Percentiles rank a stretch among this genome's conserved stretches.
Evolutionary conservation across 2,888 invertebrate species (phyloP).

Genomic region (Steinernema scapterisci): DNA sequence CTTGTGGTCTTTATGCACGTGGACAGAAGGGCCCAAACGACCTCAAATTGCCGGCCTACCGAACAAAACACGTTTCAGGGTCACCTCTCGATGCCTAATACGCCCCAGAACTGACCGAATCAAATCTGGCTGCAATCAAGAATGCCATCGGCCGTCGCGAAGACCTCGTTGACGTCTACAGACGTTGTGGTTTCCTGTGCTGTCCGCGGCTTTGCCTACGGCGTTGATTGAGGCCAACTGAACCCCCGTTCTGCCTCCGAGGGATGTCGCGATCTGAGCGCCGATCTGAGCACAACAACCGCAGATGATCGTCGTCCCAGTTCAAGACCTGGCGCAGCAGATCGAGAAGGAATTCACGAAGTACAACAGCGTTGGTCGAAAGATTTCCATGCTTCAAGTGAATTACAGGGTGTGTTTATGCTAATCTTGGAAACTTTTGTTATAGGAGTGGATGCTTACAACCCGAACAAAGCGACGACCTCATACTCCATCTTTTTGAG

Average conservation of each 20-base stretch:
- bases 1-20: too few relatives aligned
- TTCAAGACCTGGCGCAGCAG: slow-evolving; percentile 86
- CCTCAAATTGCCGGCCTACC: too few relatives aligned
- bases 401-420: too few relatives aligned
- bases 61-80: too few relatives aligned
- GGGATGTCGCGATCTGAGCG: slow-evolving; percentile 92
- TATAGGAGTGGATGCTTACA: too few relatives aligned
- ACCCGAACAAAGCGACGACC: too few relatives aligned
- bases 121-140: slow-evolving; percentile 46
- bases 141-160: slow-evolving; percentile 42
- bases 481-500: too few relatives aligned
- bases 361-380: slow-evolving; percentile 48
- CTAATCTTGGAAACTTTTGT: too few relatives aligned
- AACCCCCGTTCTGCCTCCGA: slow-evolving; percentile 73
- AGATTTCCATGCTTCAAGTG: too few relatives aligned
- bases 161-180: slow-evolving; percentile 39
- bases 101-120: slow-evolving; percentile 46
- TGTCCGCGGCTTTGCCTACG: slow-evolving; percentile 58
- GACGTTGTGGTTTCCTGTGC: slow-evolving; percentile 63
- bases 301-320: slow-evolving; percentile 88
- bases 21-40: too few relatives aligned
- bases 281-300: slow-evolving; percentile 87
- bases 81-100: slow-evolving; percentile 53
- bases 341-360: slow-evolving; percentile 74
- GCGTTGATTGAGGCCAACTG: slow-evolving; percentile 44